Evolutionary conservation across 2,888 invertebrate species (phyloP).

Genomic region (Standfussiana lucernea): DNA sequence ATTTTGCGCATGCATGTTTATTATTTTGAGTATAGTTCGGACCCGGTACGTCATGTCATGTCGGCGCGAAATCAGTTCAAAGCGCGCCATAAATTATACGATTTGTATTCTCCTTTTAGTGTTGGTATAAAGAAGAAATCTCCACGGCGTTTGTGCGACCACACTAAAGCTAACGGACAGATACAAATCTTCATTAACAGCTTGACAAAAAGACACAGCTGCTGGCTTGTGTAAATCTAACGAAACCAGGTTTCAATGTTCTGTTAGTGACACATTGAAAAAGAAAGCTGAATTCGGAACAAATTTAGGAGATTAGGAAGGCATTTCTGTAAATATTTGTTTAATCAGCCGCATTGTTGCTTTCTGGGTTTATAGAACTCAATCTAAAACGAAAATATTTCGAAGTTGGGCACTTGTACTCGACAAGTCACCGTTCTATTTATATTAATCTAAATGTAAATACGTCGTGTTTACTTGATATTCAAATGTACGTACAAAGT

Average conservation of each 20-base stretch:
- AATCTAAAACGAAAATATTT: conserved; percentile 47
- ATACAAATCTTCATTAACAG: conserved; percentile 88
- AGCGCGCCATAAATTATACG: conserved; percentile 81
- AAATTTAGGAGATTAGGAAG: conserved; percentile 45
- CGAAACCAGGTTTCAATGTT: conserved; percentile 70
- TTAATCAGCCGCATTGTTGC: conserved; percentile 51
- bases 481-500: conserved; percentile 56
- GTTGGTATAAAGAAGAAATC: conserved; percentile 78
- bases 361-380: conserved; percentile 22
- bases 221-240: conserved; percentile 79
- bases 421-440: conserved; percentile 62
- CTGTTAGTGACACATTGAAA: conserved; percentile 55
- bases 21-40: conserved; percentile 76
- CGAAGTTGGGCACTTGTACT: conserved; percentile 9
- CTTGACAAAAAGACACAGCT: conserved; percentile 86
- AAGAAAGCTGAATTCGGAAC: conserved; percentile 45
- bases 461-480: conserved; percentile 56
- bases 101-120: conserved; percentile 78
- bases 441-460: conserved; percentile 61
- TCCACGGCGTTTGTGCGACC: conserved; percentile 79
- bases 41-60: conserved; percentile 59
- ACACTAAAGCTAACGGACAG: conserved; percentile 81
- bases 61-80: conserved; percentile 81
- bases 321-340: conserved; percentile 44
- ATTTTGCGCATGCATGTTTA: conserved; percentile 72